Evolutionary conservation across 2,113 vertebrate genomes (phyloP).

Genomic region (Indicator maculatus): DNA sequence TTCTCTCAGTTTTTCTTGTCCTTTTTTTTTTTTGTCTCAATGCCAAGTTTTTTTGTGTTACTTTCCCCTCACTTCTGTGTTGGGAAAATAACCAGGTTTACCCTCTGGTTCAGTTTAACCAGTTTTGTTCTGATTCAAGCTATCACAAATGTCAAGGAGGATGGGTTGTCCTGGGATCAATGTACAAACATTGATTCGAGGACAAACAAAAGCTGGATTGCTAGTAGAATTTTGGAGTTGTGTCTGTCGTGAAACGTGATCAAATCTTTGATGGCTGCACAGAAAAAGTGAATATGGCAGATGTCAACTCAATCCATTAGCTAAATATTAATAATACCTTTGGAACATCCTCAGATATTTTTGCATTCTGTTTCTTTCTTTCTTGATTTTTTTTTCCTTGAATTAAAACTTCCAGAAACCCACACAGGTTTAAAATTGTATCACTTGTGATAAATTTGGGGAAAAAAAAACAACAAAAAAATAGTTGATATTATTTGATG

Average conservation of each 20-base stretch:
- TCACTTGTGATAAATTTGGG: background rate
- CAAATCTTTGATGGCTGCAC: background rate
- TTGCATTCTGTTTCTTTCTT: background rate
- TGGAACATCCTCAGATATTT: background rate
- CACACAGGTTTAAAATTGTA: background rate
- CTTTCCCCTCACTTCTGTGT: no score
- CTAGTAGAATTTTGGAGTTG: background rate
- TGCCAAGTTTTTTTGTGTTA: no score
- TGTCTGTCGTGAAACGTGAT: background rate
- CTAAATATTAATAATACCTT: background rate
- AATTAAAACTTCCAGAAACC: background rate
- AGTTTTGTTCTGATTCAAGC: no score
- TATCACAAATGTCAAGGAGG: background rate
- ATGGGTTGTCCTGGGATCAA: background rate
- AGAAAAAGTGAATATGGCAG: background rate
- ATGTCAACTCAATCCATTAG: background rate
- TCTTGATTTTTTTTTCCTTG: background rate
- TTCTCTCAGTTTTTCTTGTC: no score
- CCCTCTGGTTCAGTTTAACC: no score
- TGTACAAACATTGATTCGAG: background rate
- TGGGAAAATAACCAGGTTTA: no score
- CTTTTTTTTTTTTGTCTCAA: no score
- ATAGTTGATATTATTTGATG: background rate
- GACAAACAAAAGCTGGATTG: background rate
- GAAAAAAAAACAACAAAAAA: background rate